Evolutionary conservation across 2,888 invertebrate species (phyloP), one percentile per base, ranked within the genome.

Genomic region (Malthinus flaveolus): DNA sequence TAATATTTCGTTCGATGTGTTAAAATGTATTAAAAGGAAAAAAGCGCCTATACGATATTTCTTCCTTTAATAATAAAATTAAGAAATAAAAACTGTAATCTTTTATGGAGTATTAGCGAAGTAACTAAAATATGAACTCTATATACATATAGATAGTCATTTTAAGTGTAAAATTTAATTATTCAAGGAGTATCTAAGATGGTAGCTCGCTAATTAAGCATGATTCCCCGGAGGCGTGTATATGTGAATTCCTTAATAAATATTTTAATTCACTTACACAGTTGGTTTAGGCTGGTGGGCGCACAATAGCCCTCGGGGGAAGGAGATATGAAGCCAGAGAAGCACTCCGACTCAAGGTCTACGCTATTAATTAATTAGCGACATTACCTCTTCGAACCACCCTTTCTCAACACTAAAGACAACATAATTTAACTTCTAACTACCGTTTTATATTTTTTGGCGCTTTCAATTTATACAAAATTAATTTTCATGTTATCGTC

Each of bases 191-290:
- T 75, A 71, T 73, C 73, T 73, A 71, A 75, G 75, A 74, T 66
- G 71, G 65, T 71, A 72, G 71, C 71, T 68, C 68, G 65, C 71
- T 75, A 75, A 74, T 75, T 75, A 75, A 74, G 69, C 68, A 71
- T 70, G 69, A 67, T 69, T 73, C 75, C 72, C 75, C 61, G 45
- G 73, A 71, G 74, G 68, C 70, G 69, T 69, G 71, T 75, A 71
- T 73, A 75, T 76, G 75, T 74, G 76, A 76, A 76, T 75, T 77
- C 75, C 75, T 76, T 77, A 76, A 78, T 78, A 78, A 78, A 78
- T 78, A 78, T 77, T 78, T 78, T 76, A 77, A 78, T 78, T 78
- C 78, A 77, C 76, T 77, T 77, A 76, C 73, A 74, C 74, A 76
- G 77, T 76, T 75, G 76, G 75, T 75, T 77, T 76, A 76, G 75